Evolutionary conservation across 2,888 invertebrate genomes (phyloP).

Genomic region (Leuctra nigra): DNA sequence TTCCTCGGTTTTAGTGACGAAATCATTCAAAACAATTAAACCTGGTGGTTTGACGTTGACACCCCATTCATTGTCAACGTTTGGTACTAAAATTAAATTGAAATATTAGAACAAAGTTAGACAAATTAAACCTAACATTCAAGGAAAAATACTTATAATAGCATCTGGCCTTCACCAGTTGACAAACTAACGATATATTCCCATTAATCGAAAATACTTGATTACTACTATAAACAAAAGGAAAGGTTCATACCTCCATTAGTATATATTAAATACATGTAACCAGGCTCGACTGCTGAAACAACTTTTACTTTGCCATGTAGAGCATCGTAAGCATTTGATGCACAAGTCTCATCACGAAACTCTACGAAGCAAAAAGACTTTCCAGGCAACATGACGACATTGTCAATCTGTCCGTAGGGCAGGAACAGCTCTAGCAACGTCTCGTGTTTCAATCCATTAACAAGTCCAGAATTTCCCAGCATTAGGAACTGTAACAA

Average conservation of each 20-base stretch:
- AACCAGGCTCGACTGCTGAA: slow-evolving; percentile 48
- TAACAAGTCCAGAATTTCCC: slow-evolving; percentile 83
- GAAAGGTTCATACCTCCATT: slow-evolving; percentile 47
- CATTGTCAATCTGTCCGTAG: slow-evolving; percentile 50
- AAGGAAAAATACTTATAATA: not conserved
- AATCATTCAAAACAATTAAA: slow-evolving; percentile 60
- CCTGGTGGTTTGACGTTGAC: slow-evolving; percentile 52
- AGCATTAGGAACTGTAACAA: slow-evolving; percentile 60
- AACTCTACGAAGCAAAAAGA: slow-evolving; percentile 74
- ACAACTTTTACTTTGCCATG: slow-evolving; percentile 52
- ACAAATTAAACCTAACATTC: not conserved
- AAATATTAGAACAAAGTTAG: slow-evolving; percentile 18
- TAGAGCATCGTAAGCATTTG: slow-evolving; percentile 47
- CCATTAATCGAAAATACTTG: not conserved
- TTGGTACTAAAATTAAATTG: slow-evolving; percentile 38
- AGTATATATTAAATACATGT: slow-evolving; percentile 60
- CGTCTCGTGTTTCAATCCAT: slow-evolving; percentile 61
- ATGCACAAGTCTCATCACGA: slow-evolving; percentile 44
- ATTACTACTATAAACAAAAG: slow-evolving; percentile 28
- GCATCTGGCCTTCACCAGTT: not conserved
- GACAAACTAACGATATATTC: not conserved
- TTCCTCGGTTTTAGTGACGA: slow-evolving; percentile 67
- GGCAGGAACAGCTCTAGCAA: slow-evolving; percentile 49
- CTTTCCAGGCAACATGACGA: slow-evolving; percentile 69
- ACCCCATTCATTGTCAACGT: slow-evolving; percentile 29